Evolutionary conservation across 1,140 invertebrate genomes (phyloP).

Genomic region (Lordiphosa stackelbergi): DNA sequence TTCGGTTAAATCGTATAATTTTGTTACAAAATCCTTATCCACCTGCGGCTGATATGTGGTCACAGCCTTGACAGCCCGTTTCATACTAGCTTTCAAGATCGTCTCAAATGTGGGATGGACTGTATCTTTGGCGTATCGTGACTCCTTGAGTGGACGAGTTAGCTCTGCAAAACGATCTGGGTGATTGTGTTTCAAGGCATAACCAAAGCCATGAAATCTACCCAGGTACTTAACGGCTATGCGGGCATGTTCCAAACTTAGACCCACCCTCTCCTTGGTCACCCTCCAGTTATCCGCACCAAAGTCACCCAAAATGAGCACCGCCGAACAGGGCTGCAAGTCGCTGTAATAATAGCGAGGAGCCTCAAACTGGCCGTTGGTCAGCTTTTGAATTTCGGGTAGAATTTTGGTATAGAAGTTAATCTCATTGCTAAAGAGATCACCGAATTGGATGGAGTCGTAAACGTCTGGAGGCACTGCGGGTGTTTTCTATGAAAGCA

Average conservation of each 20-base stretch:
- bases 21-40: conserved; percentile 44
- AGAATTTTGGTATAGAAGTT: conserved; percentile 58
- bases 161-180: conserved; percentile 39
- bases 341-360: conserved; percentile 66
- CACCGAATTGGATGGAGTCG: conserved; percentile 40
- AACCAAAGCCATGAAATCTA: conserved; percentile 63
- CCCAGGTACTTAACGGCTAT: conserved; percentile 56
- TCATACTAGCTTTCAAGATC: conserved; percentile 7
- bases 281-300: conserved; percentile 48
- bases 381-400: conserved; percentile 42
- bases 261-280: conserved; percentile 41
- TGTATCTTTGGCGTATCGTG: conserved; percentile 31
- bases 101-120: conserved; percentile 25
- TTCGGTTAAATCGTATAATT: conserved; percentile 21
- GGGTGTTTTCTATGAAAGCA: conserved; percentile 57
- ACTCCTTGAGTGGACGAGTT: conserved; percentile 35
- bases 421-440: conserved; percentile 64
- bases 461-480: conserved; percentile 34
- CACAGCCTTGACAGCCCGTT: conserved; percentile 25
- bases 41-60: conserved; percentile 43
- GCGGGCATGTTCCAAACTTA: conserved; percentile 46
- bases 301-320: conserved; percentile 58
- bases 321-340: conserved; percentile 25
- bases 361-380: conserved; percentile 28
- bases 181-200: conserved; percentile 53